Conservation (phyloP, 1,140 invertebrate genomes). For the Saccostrea cuccullata region DNA sequence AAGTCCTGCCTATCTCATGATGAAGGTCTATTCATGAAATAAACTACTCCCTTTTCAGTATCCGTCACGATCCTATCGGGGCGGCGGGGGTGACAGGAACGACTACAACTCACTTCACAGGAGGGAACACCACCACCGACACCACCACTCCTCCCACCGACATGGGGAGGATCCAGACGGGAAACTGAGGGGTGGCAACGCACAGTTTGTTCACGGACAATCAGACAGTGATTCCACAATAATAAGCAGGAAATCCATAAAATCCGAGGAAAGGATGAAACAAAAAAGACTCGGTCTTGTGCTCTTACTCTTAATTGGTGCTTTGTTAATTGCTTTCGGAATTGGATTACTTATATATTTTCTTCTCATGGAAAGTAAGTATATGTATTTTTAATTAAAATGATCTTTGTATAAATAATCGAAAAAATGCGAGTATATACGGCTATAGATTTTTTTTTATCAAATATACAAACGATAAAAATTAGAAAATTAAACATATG, state of each 20-base stretch:
- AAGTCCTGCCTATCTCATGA: too few species aligned
- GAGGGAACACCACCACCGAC: slow-evolving; percentile 48
- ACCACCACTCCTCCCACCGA: slow-evolving; percentile 44
- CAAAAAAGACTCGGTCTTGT: slow-evolving; percentile 50
- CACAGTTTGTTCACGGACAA: slow-evolving; percentile 38
- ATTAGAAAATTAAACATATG: too few species aligned
- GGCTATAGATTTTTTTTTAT: too few species aligned
- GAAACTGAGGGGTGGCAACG: slow-evolving; percentile 25
- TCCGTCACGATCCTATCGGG: slow-evolving; percentile 28
- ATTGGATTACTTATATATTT: slow-evolving; percentile 57
- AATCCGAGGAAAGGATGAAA: slow-evolving; percentile 51
- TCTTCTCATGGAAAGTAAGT: slow-evolving; percentile 54
- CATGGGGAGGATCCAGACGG: slow-evolving; percentile 29
- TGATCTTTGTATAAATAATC: too few species aligned
- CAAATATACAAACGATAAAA: too few species aligned
- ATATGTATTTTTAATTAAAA: neutral
- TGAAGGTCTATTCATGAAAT: too few species aligned
- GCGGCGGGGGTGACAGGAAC: slow-evolving; percentile 24
- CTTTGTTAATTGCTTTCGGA: slow-evolving; percentile 58
- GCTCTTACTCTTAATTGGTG: slow-evolving; percentile 54
- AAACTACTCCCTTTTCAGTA: neutral
- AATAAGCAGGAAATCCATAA: slow-evolving; percentile 56
- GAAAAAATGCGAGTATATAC: too few species aligned
- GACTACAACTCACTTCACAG: slow-evolving; percentile 45
- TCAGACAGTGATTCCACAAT: slow-evolving; percentile 55